These are phyloP conservation scores for Cuniculus paca DNA, from an alignment of 2,797 vertebrate species.

Conservation along the genomic window DNA sequence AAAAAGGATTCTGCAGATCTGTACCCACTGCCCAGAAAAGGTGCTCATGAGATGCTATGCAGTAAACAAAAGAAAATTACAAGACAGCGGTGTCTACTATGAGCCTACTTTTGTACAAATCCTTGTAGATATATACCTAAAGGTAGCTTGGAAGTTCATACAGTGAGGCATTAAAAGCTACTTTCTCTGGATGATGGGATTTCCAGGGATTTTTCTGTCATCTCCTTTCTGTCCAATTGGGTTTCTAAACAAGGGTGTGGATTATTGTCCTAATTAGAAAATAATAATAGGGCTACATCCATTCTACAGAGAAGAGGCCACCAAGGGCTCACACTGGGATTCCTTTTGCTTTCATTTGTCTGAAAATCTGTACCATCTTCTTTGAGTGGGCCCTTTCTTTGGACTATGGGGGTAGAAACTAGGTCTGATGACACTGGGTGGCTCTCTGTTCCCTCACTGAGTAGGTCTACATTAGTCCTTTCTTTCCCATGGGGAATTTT, in stretches of 20 bases:
- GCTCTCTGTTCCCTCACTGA: too few relatives aligned
- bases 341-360: background rate
- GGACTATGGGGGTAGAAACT: background rate
- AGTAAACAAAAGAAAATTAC: background rate
- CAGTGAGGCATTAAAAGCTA: background rate
- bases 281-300: background rate
- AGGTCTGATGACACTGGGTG: background rate
- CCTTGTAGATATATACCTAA: background rate
- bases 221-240: background rate
- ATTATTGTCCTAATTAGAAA: background rate
- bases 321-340: fast-evolving
- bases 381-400: background rate
- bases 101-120: background rate
- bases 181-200: background rate
- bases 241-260: background rate
- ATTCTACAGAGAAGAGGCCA: background rate
- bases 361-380: background rate
- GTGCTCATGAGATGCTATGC: background rate
- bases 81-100: background rate
- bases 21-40: background rate
- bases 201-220: background rate
- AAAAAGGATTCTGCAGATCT: background rate
- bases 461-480: background rate
- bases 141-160: background rate
- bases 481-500: background rate